A percentile compares a stretch with the other conserved stretches of the same genome.
Evolutionary conservation across 2,113 vertebrate species (phyloP).

Genomic region (Thalassarche chlororhynchos): DNA sequence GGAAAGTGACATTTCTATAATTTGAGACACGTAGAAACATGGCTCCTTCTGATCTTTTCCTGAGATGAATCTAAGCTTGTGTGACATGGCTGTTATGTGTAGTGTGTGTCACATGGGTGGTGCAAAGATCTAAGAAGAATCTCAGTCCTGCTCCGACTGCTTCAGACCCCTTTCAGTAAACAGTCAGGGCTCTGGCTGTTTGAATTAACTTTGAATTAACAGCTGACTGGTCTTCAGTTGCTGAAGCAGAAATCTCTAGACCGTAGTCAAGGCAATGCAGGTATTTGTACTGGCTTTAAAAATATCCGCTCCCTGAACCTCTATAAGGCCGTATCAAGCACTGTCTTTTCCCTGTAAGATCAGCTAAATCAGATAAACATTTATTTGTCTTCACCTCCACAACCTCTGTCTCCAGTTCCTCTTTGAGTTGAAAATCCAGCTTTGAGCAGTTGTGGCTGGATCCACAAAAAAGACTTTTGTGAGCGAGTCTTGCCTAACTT

Average conservation of each 20-base stretch:
- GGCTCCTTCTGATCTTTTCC: neutral
- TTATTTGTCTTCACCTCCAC: neutral
- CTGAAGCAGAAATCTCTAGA: slow-evolving; percentile 7
- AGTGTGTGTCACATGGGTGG: neutral
- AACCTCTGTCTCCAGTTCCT: neutral
- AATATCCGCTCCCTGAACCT: neutral
- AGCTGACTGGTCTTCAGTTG: neutral
- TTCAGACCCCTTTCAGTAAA: neutral
- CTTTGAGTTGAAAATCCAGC: neutral
- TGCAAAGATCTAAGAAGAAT: neutral
- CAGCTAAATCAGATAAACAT: neutral
- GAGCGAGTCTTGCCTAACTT: neutral
- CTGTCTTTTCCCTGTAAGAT: neutral
- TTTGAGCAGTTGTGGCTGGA: neutral
- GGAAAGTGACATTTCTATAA: neutral
- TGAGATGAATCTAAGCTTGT: neutral
- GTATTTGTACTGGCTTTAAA: slow-evolving; percentile 19
- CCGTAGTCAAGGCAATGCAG: neutral
- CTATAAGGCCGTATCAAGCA: neutral
- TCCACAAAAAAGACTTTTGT: neutral
- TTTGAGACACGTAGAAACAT: neutral
- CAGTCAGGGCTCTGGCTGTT: neutral
- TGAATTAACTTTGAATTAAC: slow-evolving; percentile 25
- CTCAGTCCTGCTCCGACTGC: neutral
- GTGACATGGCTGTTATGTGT: neutral